Evolutionary conservation across 2,888 invertebrate genomes (phyloP).

Genomic region (Cephus rjabovi): DNA sequence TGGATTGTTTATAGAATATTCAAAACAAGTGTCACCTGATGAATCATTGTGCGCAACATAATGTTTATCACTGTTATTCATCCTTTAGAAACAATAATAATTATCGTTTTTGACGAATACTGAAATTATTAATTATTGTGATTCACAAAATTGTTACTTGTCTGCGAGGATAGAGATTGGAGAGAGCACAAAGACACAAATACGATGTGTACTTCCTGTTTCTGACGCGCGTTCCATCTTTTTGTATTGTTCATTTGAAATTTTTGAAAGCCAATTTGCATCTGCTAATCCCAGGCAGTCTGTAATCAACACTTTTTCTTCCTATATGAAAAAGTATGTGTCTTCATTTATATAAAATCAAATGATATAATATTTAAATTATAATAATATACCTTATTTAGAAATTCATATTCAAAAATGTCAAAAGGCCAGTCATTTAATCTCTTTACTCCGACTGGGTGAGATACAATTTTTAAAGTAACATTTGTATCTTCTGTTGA

Average conservation of each 20-base stretch:
- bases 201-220: not conserved
- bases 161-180: slow-evolving; percentile 4
- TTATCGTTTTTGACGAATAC: not conserved
- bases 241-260: slow-evolving; percentile 11
- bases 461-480: slow-evolving; percentile 25
- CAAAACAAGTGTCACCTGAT: slow-evolving; percentile 7
- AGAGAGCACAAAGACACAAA: slow-evolving; percentile 11
- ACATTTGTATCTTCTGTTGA: slow-evolving; percentile 8
- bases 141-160: slow-evolving; percentile 9
- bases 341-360: not conserved
- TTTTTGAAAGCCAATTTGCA: slow-evolving; percentile 15
- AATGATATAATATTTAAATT: not conserved
- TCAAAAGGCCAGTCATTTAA: slow-evolving; percentile 34
- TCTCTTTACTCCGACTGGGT: slow-evolving; percentile 18
- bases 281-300: slow-evolving; percentile 37
- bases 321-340: not conserved
- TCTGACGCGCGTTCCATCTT: not conserved
- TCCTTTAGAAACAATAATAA: slow-evolving; percentile 1
- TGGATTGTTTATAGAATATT: slow-evolving; percentile 1
- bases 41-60: slow-evolving; percentile 9
- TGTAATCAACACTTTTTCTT: slow-evolving; percentile 31
- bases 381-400: slow-evolving; percentile 9
- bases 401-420: slow-evolving; percentile 26
- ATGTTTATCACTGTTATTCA: slow-evolving; percentile 7
- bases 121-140: not conserved